Base-by-base conservation (phyloP, 2,888 invertebrate species). In the Hydroisotoma schaefferi region DNA sequence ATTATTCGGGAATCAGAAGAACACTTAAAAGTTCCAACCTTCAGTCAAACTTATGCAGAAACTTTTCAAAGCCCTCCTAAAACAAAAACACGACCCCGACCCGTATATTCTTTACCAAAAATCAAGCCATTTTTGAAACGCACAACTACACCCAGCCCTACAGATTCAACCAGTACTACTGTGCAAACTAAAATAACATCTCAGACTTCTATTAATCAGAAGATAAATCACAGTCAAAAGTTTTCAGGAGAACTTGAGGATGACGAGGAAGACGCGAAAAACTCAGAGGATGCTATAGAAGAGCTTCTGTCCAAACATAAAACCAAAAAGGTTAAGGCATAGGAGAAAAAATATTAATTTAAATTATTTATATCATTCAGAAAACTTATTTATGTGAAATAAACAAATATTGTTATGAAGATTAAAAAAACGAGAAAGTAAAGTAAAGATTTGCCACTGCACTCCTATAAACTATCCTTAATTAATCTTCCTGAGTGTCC, bases 221-320 rank as follows among this genome's bases (percentile, higher is more conserved):
- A n/a, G n/a, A n/a, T n/a, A n/a, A n/a, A n/a, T n/a, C n/a, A n/a
- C n/a, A n/a, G n/a, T n/a, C 46, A 46, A 52, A 57, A 54, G 22
- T 59, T 57, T 43, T 48, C 48, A n/a, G 53, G 44, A 18, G 47
- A 10, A 2, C 27, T 12, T 2, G 63, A 63, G 40, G 63, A 63
- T 48, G 63, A 63, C 46, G 63, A 63, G 43, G 44, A 47, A 25
- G 63, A 63, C n/a, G 63, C 54, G 1, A 46, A 22, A 26, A 40
- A 55, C 8, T 43, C 51, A 1, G 63, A 63, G 29, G 49, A 60
- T 5, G 57, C 53, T 8, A 26, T 63, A 23, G 46, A 56, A 28
- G 44, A 12, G 6, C 20, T 54, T 12, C 5, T 57, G 57, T 37
- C 52, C 12, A 52, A 52, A 29, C 37, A 46, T 46, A 55, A 55